phyloP scores from a whole-genome alignment of 2,113 vertebrate genomes.

The Gopherus evgoodei region DNA sequence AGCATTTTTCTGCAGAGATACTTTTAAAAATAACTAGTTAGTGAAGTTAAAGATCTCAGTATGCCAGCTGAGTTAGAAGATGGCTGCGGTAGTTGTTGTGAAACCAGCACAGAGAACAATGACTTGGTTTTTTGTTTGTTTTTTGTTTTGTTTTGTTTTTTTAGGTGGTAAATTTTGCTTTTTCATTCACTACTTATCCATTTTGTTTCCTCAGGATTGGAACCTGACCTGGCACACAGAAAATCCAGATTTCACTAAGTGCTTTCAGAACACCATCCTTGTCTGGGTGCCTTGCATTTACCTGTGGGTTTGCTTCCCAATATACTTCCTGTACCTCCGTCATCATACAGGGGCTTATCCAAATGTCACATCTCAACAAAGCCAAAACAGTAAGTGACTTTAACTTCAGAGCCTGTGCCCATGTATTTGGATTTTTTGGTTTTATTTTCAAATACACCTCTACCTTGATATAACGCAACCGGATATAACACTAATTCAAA shows the following conservation, averaged over 20 bases:
- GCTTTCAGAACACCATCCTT: constrained; percentile 95
- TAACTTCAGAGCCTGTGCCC: accelerated
- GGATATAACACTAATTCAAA: too few species aligned
- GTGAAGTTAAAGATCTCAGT: neutral
- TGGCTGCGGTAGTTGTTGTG: neutral
- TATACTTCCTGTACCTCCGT: constrained; percentile 89
- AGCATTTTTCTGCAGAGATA: neutral
- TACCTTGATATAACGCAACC: too few species aligned
- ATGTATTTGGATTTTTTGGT: accelerated
- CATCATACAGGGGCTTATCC: constrained; percentile 88
- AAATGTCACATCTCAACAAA: constrained; percentile 94
- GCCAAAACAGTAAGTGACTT: constrained; percentile 88
- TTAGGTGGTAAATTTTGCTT: neutral
- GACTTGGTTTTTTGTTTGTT: neutral
- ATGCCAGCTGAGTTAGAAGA: neutral
- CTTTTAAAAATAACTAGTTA: neutral
- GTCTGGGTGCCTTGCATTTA: constrained; percentile 91
- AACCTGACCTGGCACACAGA: constrained; percentile 89
- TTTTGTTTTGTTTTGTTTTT: too few species aligned
- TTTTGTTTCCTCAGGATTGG: constrained; percentile 85
- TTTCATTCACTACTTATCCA: accelerated
- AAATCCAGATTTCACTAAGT: constrained; percentile 90
- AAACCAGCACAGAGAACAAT: neutral
- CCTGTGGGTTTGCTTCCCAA: constrained; percentile 90
- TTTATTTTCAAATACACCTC: neutral